Percentiles rank a stretch among this genome's conserved stretches.
Conservation (phyloP, 2,797 vertebrate genomes). For the Rhyacichthys aspro region DNA sequence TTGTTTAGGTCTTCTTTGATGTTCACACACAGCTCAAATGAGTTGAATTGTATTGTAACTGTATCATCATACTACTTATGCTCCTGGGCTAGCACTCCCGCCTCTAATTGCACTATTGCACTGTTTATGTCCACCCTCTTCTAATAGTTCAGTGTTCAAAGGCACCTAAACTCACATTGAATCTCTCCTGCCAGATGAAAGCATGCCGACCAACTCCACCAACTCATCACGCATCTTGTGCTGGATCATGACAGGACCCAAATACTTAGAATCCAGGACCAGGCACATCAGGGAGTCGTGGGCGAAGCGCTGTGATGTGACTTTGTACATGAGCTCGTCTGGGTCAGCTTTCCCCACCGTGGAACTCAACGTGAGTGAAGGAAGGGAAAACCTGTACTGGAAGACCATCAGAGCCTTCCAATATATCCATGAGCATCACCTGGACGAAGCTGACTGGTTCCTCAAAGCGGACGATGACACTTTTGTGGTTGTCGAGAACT, state of each 20-base stretch:
- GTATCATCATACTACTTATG: too few species aligned
- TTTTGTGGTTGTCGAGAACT: conserved; percentile 87
- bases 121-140: too few species aligned
- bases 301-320: conserved; percentile 85
- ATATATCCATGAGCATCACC: conserved; percentile 85
- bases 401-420: conserved; percentile 93
- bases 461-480: conserved; percentile 94
- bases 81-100: too few species aligned
- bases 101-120: too few species aligned
- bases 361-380: conserved; percentile 87
- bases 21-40: too few species aligned
- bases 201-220: conserved; percentile 68
- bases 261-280: conserved; percentile 84
- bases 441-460: conserved; percentile 91
- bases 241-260: conserved; percentile 92
- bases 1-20: too few species aligned
- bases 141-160: neutral
- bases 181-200: conserved; percentile 66
- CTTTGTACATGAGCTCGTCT: conserved; percentile 91
- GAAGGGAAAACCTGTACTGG: conserved; percentile 90
- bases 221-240: conserved; percentile 84
- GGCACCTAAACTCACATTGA: neutral
- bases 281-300: conserved; percentile 87
- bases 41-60: too few species aligned
- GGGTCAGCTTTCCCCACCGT: conserved; percentile 88